phyloP scores from a whole-genome alignment of 2,797 vertebrate genomes.

The Sarcophilus harrisii region DNA sequence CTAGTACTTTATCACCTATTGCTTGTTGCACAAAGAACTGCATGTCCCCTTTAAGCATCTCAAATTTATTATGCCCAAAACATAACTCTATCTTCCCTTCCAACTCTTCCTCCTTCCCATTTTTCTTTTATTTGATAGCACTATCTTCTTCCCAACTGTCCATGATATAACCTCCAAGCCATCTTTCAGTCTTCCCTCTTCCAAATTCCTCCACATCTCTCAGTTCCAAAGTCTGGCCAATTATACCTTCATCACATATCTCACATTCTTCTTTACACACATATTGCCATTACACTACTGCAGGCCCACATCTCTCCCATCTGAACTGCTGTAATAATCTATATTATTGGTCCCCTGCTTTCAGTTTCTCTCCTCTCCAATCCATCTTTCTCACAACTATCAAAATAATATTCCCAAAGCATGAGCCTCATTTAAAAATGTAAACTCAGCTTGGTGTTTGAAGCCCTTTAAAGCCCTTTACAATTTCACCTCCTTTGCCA shows the following conservation, averaged over 20 bases:
- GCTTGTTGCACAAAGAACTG: neutral
- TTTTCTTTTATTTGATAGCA: conserved; percentile 8
- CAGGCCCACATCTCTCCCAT: neutral
- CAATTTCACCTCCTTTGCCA: neutral
- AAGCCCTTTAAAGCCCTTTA: neutral
- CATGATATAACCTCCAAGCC: neutral
- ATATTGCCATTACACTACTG: neutral
- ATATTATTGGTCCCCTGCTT: neutral
- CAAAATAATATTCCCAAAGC: neutral
- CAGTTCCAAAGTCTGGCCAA: neutral
- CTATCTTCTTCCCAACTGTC: conserved; percentile 16
- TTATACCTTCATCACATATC: conserved; percentile 11
- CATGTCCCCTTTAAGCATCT: neutral
- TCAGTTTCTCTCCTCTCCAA: neutral
- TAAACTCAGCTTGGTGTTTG: neutral
- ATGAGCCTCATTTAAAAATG: neutral
- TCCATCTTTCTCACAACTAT: conserved; percentile 34
- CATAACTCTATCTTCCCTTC: neutral
- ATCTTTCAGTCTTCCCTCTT: neutral
- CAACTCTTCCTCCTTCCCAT: neutral
- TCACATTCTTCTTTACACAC: neutral
- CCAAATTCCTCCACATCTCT: neutral
- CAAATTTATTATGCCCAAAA: neutral
- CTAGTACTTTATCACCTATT: neutral
- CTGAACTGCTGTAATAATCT: neutral